Evolutionary conservation across 2,888 invertebrate genomes (phyloP), one percentile per base, ranked within the genome.

Genomic region (Diadegma fenestrale): DNA sequence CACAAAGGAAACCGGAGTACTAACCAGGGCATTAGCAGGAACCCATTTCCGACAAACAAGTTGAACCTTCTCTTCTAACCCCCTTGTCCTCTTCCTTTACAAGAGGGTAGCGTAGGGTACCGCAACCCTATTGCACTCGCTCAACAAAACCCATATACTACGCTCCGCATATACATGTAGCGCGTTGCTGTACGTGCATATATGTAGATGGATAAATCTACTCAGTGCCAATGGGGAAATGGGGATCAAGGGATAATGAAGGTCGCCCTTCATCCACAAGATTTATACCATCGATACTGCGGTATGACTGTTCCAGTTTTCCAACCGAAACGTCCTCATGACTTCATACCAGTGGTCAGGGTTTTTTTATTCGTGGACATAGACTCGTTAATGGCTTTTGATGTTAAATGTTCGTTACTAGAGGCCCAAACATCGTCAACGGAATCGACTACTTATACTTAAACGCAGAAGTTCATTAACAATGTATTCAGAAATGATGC

Each of bases 11-110:
- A 89, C 88, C 88, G 90, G 90, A 89, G 92, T 91, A 92, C 92
- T 92, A 93, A 93, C 92, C 93, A 91, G 92, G 92, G 91, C 93
- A 93, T 93, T 92, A 93, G 91, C 91, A 90, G 91, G 90, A 90
- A 90, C 90, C 89, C 89, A 89, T 90, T 91, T 91, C 91, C 91
- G 91, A 92, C 91, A 90, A 92, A 92, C 92, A 91, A 92, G 90
- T 90, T 89, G 89, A 90, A 90, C 89, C 91, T 90, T 89, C 90
- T 86, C 80, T 86, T 82, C 84, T 82, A 80, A 82, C 68, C 78
- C 83, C 58, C 63, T 14, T 79, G 72, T 80, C 61, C 54, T 84
- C 79, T 80, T 73, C 80, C 73, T 80, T 58, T 58, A 45, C 6
- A 63, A 43, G 37, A 45, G 64, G 63, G 58, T 43, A 80, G 64